A percentile compares a stretch with the other conserved stretches of the same genome.
phyloP scores from a whole-genome alignment of 2,888 invertebrate species.

The Ptycholaimellus sp. region DNA sequence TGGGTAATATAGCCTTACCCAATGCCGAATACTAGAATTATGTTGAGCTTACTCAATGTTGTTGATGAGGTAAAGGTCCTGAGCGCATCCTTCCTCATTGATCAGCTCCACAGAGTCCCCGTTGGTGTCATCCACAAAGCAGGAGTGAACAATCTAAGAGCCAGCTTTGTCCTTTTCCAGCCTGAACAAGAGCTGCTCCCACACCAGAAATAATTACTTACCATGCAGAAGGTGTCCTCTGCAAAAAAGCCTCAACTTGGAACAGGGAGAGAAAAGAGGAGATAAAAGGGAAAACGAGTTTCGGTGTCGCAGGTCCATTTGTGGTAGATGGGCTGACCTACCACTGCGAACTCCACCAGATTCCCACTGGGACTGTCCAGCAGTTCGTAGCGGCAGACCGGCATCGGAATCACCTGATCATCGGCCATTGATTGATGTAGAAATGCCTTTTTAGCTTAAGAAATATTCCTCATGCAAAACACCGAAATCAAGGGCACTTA shows the following conservation, averaged over 20 bases:
- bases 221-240: constrained; percentile 19
- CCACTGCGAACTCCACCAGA: constrained; percentile 18
- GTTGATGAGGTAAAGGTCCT: constrained; percentile 19
- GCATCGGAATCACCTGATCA: constrained; percentile 21
- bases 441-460: too few species aligned
- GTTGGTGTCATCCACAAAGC: constrained; percentile 19
- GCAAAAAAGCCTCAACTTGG: not conserved
- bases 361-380: constrained; percentile 17
- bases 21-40: too few species aligned
- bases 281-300: too few species aligned
- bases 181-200: too few species aligned
- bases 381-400: constrained; percentile 19
- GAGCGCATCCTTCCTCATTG: constrained; percentile 15
- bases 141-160: constrained; percentile 19
- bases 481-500: too few species aligned
- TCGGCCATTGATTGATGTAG: too few species aligned
- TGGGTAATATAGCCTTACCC: too few species aligned
- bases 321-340: constrained; percentile 18
- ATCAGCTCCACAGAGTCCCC: constrained; percentile 16
- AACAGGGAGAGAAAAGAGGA: too few species aligned
- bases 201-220: too few species aligned
- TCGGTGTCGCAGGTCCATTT: constrained; percentile 20
- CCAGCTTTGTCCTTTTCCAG: too few species aligned
- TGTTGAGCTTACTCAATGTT: constrained; percentile 22
- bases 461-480: too few species aligned